These are phyloP conservation scores for Zosterops japonicus DNA, from an alignment of 2,113 vertebrate species.

Conservation along the genomic window DNA sequence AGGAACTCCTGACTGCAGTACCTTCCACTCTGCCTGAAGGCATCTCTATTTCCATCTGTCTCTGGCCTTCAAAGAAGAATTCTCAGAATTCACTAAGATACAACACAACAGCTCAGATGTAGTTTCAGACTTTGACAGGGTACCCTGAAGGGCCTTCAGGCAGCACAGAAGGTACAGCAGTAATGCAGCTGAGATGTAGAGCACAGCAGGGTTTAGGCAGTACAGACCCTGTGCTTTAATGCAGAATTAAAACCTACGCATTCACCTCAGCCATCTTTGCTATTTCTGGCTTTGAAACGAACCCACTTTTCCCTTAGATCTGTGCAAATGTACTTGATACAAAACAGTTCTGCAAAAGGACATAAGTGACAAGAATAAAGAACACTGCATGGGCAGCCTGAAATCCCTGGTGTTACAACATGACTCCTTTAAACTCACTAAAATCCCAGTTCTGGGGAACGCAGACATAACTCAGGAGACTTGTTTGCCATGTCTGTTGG, in stretches of 20 bases:
- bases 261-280: not conserved
- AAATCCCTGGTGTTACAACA: not conserved
- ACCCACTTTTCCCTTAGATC: not conserved
- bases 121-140: not conserved
- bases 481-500: not conserved
- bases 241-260: not conserved
- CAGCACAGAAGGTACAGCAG: not conserved
- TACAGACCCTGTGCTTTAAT: not conserved
- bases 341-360: not conserved
- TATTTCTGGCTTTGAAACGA: constrained; percentile 23
- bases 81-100: not conserved
- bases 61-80: not conserved
- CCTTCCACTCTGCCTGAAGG: not conserved
- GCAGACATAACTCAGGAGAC: not conserved
- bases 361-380: not conserved
- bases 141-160: constrained; percentile 6
- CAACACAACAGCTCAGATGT: constrained; percentile 8
- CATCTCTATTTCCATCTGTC: not conserved
- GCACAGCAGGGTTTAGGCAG: not conserved
- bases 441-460: not conserved
- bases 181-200: not conserved
- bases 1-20: not conserved
- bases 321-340: not conserved
- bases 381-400: not conserved
- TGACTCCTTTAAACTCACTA: not conserved